Base-by-base conservation (phyloP, 2,888 invertebrate genomes). In the Timandra comae region DNA sequence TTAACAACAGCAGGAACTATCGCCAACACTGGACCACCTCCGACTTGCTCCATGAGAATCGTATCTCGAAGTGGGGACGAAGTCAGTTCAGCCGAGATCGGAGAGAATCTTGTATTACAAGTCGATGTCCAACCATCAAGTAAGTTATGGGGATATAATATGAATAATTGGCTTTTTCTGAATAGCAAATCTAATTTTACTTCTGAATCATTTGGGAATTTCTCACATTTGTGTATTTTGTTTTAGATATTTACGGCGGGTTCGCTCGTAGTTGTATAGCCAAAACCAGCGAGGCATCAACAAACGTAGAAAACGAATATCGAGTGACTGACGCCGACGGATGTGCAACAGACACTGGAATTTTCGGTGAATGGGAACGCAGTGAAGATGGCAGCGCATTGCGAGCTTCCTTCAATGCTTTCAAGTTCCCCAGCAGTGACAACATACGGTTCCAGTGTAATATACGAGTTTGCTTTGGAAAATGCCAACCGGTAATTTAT, bases 361-460 rank as follows among this genome's bases (percentile, higher is more conserved):
- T 97, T 63, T 97, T 97, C 61, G 96, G 95, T 22, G 96, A 97
- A 68, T 97, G 97, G 97, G 93, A 95, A 52, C 93, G 95, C 60
- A 94, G 94, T 64, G 89, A 92, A 10, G 95, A 95, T 41, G 92
- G 93, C 30, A 95, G 95, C 67, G 92, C 94, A 10, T 79, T 97
- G 31, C 86, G 93, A 64, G 96, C 96, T 44, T 91, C 93, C 54
- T 97, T 97, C 77, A 96, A 96, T 68, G 97, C 96, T 2, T 97
- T 97, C 74, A 97, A 97, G 68, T 97, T 97, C 90, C 97, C 97
- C 1, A 95, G 94, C 56, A 96, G 96, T 62, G 96, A 97, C 63
- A 96, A 95, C 63, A 95, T 97, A 56, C 86, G 95, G 75, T 97
- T 97, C 93, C 97, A 97, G 75, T 97, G 97, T 73, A 97, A 97